Evolutionary conservation across 2,888 invertebrate species (phyloP), one percentile per base, ranked within the genome.

Genomic region (Neoascia interrupta): DNA sequence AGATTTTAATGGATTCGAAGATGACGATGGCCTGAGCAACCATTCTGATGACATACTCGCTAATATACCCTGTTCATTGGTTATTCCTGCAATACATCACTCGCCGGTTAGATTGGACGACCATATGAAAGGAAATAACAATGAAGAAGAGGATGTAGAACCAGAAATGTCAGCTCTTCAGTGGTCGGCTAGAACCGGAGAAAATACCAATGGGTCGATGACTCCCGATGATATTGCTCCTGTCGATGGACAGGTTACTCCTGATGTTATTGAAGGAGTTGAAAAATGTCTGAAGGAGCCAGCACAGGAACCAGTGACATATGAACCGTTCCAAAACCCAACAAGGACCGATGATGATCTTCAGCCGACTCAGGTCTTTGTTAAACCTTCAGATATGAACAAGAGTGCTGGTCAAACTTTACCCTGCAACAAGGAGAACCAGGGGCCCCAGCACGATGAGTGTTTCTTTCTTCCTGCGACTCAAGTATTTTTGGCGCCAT

Each of bases 1-100:
- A 53, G 85, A 84, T 19, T 85, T 83, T 23, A 82, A 84, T 73
- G 84, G 82, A n/a, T 76, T 34, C 5, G 66, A 70, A 2, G 49
- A 63, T 10, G 47, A 66, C 0, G 49, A 63, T 10, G 47, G 63
- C 0, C 70, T 63, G 1, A 68, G 60, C 23, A 63, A 74, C 26
- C 54, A 80, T 5, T 82, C 81, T 5, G 81, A 68, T 41, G 58
- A 70, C 18, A 36, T 82, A 15, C 49, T 79, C 1, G 73, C 73
- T 0, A 61, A 73, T 37, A 16, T 73, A 1, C 61, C 79, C n/a
- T 60, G 58, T 13, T 72, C 76, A 0, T 2, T 64, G 16, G 11
- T 66, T 5, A 76, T 76, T 15, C 64, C 76, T 0, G 6, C 16
- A 3, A 66, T 76, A n/a, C 39, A 36, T 0, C 64, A 72, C 36